Evolutionary conservation across 2,797 vertebrate species (phyloP), one percentile per base, ranked within the genome.

Genomic region (Ctenopoma kingsleyae): DNA sequence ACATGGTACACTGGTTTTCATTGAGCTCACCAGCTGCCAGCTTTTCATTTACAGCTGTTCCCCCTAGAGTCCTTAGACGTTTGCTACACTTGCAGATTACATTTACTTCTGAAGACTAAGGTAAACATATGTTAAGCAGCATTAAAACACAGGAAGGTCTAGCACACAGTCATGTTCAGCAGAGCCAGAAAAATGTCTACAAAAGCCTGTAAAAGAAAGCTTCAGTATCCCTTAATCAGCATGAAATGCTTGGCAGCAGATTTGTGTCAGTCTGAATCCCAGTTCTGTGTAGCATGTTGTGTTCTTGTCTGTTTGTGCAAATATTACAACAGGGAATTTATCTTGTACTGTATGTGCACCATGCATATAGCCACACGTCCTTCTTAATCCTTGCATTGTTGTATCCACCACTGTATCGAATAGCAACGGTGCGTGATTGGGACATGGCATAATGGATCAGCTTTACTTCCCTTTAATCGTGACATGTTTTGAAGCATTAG

Each of bases 101-200:
- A 76, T 89, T 92, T 80, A 85, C 81, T 87, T 87, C 82, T 78
- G 76, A 92, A 85, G 79, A 78, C 69, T 59, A 71, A 86, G 79
- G 86, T 83, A 90, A 93, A 90, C 88, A 91, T 87, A 87, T 91
- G 91, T 86, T 92, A 48, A 76, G 75, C 76, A 67, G 83, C 82
- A 82, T 85, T 80, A 74, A 82, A 89, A 89, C 75, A 71, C 65
- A 76, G 72, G 59, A 81, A 67, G 54, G 57, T 64, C 85, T 67
- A 63, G 59, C 38, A 57, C 74, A 56, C 76, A 70, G 74, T 73
- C 75, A 69, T 68, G 76, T 80, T 82, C 72, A 78, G 71, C 69
- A 78, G 62, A 81, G 66, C 74, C 62, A 68, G 57, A 65, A 62
- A 59, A 67, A 50, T 60, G 76, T 48, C 55, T 70, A 40, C 4